Evolutionary conservation across 1,140 invertebrate genomes (phyloP), one percentile per base, ranked within the genome.

Genomic region (Onthophagus taurus): DNA sequence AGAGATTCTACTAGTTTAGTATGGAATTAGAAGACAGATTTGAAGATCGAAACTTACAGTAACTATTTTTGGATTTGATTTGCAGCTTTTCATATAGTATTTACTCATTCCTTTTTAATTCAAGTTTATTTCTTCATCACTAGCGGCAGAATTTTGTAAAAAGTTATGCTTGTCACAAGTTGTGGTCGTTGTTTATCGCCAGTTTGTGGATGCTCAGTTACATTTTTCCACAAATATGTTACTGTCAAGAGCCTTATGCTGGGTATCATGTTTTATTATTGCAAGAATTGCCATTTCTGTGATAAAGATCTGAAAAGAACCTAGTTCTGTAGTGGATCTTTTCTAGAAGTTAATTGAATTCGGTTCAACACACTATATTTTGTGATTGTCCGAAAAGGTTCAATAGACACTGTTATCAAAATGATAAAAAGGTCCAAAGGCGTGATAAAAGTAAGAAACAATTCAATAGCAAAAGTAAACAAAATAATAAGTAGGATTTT

Each of bases 1-100:
- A 31, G 39, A 42, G 11, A 42, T 49, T 52, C 45, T 49, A 53
- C 26, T 47, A 38, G 21, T 53, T 17, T 21, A 45, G 41, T 18
- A 58, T 43, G 42, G 35, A 31, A 26, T 52, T 23, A 21, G 48
- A 45, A 16, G n/a, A 21, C 11, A 48, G 23, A 23, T 52, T 41
- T 49, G 24, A 37, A 16, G 39, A 52, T 45, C 55, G 47, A 11
- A 51, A 19, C 13, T 17, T n/a, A 4, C 17, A 4, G 8, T 49
- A 19, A 31, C 48, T 38, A 30, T 45, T 26, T 2, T 49, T 13
- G 18, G 39, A 52, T 14, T 37, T 45, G 19, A 18, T 30, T 30
- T 16, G 11, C 24, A 12, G 5, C 24, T 2, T 14, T 30, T 17
- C 17, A 4, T 42, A 31, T 42, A 9, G 11, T 12, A 42, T 8